A percentile compares a stretch with the other conserved stretches of the same genome.
These are phyloP conservation scores for Troides helena DNA, from an alignment of 2,888 invertebrate species.

Conservation along the genomic window DNA sequence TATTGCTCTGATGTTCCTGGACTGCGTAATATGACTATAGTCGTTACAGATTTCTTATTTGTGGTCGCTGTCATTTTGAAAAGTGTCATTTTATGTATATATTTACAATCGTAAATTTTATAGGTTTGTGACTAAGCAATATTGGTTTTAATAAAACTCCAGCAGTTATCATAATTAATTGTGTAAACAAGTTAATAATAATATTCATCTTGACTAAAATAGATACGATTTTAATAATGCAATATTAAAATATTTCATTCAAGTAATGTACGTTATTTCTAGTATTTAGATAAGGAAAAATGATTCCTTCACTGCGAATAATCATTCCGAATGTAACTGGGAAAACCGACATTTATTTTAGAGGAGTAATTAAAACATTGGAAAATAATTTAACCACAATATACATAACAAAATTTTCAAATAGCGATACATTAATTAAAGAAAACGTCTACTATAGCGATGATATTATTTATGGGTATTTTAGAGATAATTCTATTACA, in stretches of 20 bases:
- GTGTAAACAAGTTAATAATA: background rate
- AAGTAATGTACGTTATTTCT: background rate
- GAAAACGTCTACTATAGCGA: slow-evolving; percentile 33
- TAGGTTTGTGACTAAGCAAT: too few species aligned
- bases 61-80: too few species aligned
- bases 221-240: too few species aligned
- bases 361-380: slow-evolving; percentile 45
- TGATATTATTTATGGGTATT: slow-evolving; percentile 51
- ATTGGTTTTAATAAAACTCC: too few species aligned
- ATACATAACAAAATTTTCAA: slow-evolving; percentile 51
- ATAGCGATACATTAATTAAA: slow-evolving; percentile 34
- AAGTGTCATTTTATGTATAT: too few species aligned
- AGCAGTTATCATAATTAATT: too few species aligned
- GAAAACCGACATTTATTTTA: slow-evolving; percentile 47
- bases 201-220: background rate
- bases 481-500: slow-evolving; percentile 35
- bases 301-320: slow-evolving; percentile 43
- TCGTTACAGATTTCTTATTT: too few species aligned
- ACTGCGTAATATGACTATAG: too few species aligned
- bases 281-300: slow-evolving; percentile 21
- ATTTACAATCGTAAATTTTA: too few species aligned
- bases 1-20: too few species aligned
- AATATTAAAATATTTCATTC: background rate
- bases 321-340: slow-evolving; percentile 47
- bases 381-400: slow-evolving; percentile 45